Evolutionary conservation across 2,888 invertebrate species (phyloP).

Genomic region (Seladonia tumulorum): DNA sequence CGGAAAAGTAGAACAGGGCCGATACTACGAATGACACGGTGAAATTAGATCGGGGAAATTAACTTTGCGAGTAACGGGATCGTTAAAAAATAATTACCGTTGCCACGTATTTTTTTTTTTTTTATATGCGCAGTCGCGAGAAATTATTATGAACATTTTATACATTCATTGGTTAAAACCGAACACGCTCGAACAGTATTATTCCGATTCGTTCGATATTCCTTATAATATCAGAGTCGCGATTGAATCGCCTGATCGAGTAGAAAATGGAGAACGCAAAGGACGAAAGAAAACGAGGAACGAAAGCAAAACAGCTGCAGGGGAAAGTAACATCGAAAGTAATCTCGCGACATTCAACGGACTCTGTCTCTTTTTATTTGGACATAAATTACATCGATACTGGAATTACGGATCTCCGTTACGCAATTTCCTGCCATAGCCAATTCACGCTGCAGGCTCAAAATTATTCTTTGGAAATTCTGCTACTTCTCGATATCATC

Average conservation of each 20-base stretch:
- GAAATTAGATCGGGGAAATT: slow-evolving; percentile 1
- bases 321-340: not conserved
- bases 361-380: not conserved
- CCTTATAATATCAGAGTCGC: not conserved
- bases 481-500: not conserved
- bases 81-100: not conserved
- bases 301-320: not conserved
- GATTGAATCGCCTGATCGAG: not conserved
- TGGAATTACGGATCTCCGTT: not conserved
- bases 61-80: not conserved
- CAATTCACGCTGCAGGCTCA: not conserved
- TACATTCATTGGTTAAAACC: not conserved
- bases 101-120: not conserved
- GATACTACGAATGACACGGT: not conserved
- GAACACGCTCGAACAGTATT: not conserved
- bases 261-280: not conserved
- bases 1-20: not conserved
- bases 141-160: not conserved
- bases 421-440: not conserved
- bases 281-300: not conserved
- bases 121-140: not conserved
- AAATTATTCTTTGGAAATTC: not conserved
- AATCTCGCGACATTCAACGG: not conserved
- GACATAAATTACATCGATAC: not conserved
- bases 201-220: not conserved